A percentile compares a stretch with the other conserved stretches of the same genome.
phyloP scores from a whole-genome alignment of 2,888 invertebrate genomes.

The Heliothis peltigera region DNA sequence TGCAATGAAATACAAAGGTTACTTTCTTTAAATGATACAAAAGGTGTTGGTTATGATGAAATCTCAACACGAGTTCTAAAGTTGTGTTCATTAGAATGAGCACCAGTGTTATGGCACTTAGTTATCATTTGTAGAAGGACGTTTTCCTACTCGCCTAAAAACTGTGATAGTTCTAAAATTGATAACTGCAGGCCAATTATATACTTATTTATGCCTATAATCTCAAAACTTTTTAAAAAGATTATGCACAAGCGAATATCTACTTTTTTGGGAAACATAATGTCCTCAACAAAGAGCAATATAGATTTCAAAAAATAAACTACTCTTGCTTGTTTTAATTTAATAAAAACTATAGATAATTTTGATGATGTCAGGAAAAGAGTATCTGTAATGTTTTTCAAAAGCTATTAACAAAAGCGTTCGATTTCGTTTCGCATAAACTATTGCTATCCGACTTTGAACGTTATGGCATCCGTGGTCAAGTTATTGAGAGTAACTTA shows the following conservation, averaged over 20 bases:
- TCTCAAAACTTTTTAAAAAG: no score
- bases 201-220: no score
- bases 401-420: not conserved
- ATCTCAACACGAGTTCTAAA: slow-evolving; percentile 7
- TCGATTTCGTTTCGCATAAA: not conserved
- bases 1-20: no score
- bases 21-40: slow-evolving; percentile 5
- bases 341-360: not conserved
- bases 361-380: not conserved
- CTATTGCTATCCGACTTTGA: not conserved
- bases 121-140: slow-evolving; percentile 15
- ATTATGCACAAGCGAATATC: no score
- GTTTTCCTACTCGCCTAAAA: slow-evolving; percentile 9
- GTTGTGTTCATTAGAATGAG: slow-evolving; percentile 1
- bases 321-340: not conserved
- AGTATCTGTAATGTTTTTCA: not conserved
- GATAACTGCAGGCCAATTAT: slow-evolving; percentile 11
- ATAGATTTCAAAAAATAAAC: no score
- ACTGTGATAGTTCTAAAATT: slow-evolving; percentile 1
- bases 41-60: slow-evolving; percentile 11
- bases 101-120: slow-evolving; percentile 3
- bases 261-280: no score
- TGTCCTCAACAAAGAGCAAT: no score
- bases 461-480: not conserved
- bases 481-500: no score